Evolutionary conservation across 2,888 invertebrate species (phyloP).

Genomic region (Ochropleura plecta): DNA sequence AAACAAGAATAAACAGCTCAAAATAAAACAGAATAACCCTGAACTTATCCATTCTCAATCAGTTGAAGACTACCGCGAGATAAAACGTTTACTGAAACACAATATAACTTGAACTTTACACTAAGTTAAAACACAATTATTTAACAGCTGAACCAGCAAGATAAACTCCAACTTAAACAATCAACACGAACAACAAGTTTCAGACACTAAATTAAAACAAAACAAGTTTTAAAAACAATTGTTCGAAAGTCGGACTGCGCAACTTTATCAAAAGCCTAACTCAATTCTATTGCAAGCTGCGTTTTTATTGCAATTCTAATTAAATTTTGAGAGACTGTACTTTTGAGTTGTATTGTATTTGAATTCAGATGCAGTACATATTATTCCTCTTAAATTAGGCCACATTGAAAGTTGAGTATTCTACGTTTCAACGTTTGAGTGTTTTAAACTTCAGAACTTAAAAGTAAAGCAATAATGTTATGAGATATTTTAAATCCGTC

Average conservation of each 20-base stretch:
- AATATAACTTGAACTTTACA: not conserved
- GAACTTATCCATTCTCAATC: conserved; percentile 8
- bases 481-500: no score
- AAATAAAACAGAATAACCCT: not conserved
- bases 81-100: conserved; percentile 17
- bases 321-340: not conserved
- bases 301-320: not conserved
- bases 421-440: not conserved
- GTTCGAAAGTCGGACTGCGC: conserved; percentile 17
- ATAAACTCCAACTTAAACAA: conserved; percentile 40
- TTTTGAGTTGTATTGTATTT: not conserved
- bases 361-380: not conserved
- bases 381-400: not conserved
- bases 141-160: conserved; percentile 47
- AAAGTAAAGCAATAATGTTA: no score
- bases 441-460: not conserved
- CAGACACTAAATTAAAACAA: conserved; percentile 45
- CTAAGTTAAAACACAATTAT: conserved; percentile 47
- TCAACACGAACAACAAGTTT: conserved; percentile 29
- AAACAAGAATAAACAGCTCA: not conserved
- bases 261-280: conserved; percentile 37
- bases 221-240: conserved; percentile 32
- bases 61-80: not conserved
- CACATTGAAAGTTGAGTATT: no score
- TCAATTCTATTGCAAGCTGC: conserved; percentile 1